phyloP scores from a whole-genome alignment of 2,113 vertebrate genomes.

The Xenotilapia longispinis region DNA sequence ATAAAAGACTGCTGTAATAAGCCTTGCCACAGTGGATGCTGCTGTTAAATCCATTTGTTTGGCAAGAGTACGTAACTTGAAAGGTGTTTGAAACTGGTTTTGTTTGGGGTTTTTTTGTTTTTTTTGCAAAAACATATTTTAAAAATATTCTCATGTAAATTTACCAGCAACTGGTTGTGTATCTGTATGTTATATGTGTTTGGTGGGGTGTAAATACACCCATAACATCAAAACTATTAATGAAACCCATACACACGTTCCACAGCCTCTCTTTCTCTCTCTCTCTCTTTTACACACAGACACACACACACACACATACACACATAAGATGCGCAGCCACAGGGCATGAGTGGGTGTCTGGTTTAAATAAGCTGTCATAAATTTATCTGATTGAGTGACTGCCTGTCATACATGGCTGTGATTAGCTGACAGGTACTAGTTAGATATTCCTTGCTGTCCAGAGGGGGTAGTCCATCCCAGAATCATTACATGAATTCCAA shows the following conservation, averaged over 20 bases:
- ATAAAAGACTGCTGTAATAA: background rate
- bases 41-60: background rate
- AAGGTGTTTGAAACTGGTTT: background rate
- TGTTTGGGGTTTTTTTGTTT: rapidly evolving
- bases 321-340: background rate
- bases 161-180: background rate
- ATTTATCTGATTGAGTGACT: slow-evolving; percentile 22
- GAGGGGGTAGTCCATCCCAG: background rate
- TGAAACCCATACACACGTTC: background rate
- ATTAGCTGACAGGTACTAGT: slow-evolving; percentile 29
- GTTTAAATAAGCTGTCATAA: slow-evolving; percentile 13
- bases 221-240: background rate
- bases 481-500: background rate
- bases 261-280: background rate
- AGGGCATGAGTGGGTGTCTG: background rate
- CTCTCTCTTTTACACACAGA: background rate
- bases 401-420: slow-evolving; percentile 19
- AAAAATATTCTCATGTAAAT: background rate
- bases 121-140: background rate
- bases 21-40: background rate
- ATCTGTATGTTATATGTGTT: background rate
- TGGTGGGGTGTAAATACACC: background rate
- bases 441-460: slow-evolving; percentile 2
- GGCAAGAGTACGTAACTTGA: background rate
- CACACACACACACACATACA: background rate